These are phyloP conservation scores for Phataginus tricuspis DNA, from an alignment of 2,797 vertebrate genomes.

Conservation along the genomic window DNA sequence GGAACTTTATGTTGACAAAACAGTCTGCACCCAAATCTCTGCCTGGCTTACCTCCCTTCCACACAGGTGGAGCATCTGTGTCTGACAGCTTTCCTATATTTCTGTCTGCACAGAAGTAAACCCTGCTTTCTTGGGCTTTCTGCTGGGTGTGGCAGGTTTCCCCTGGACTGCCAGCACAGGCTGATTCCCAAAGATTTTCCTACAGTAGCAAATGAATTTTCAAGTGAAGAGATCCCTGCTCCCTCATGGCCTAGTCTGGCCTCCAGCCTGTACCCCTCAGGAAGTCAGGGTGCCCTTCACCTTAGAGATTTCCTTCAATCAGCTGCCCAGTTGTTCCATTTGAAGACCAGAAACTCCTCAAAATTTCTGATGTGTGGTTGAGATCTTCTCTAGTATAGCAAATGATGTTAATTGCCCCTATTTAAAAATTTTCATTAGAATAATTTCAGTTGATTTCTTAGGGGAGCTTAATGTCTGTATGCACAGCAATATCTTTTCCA, in stretches of 20 bases:
- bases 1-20: not conserved
- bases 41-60: not conserved
- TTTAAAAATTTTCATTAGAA: not conserved
- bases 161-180: not conserved
- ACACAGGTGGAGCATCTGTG: not conserved
- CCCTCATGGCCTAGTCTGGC: not conserved
- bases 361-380: not conserved
- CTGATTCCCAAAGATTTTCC: not conserved
- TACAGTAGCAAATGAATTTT: not conserved
- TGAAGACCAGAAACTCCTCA: not conserved
- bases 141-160: not conserved
- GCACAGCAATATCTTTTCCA: not conserved
- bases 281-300: not conserved
- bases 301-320: not conserved
- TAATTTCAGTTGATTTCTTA: constrained; percentile 12
- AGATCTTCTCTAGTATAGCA: not conserved
- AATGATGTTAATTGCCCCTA: not conserved
- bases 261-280: not conserved
- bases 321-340: not conserved
- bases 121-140: not conserved
- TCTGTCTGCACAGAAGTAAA: not conserved
- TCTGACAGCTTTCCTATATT: not conserved
- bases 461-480: not conserved
- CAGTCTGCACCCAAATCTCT: not conserved
- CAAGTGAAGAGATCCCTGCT: not conserved